These are phyloP conservation scores for Patiria pectinifera DNA, from an alignment of 53 echinoderm and acorn worm species.

Conservation along the genomic window DNA sequence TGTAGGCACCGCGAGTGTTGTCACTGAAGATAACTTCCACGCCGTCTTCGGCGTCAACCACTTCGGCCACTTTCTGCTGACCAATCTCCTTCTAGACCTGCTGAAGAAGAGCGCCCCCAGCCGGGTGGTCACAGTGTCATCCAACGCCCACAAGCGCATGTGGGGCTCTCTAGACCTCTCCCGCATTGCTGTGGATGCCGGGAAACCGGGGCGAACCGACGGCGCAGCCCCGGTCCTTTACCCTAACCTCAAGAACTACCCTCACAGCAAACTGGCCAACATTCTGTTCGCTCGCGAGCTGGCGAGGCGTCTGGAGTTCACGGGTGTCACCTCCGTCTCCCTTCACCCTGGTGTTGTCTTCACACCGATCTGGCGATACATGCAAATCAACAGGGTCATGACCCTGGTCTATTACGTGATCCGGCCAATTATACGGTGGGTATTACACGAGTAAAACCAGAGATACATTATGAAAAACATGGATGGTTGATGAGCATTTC, in stretches of 20 bases:
- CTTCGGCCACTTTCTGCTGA: constrained; percentile 83
- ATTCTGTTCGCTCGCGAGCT: constrained; percentile 78
- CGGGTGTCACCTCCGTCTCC: constrained; percentile 70
- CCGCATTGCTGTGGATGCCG: background rate
- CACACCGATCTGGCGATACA: constrained; percentile 14
- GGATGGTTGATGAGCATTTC: too few relatives aligned
- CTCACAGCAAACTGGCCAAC: constrained; percentile 80
- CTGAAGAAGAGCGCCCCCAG: constrained; percentile 79
- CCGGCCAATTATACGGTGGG: background rate
- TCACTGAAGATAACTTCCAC: constrained; percentile 79
- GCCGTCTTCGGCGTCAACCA: constrained; percentile 81
- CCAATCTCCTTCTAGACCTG: constrained; percentile 73
- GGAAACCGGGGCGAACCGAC: background rate
- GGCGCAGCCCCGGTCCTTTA: constrained; percentile 1
- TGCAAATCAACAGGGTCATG: background rate
- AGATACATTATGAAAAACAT: background rate
- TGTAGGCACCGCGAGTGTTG: constrained; percentile 66
- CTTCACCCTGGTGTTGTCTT: constrained; percentile 75
- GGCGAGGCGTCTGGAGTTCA: constrained; percentile 73
- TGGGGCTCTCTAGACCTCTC: constrained; percentile 34
- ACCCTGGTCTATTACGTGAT: background rate
- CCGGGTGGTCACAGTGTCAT: constrained; percentile 84
- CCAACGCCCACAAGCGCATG: constrained; percentile 42
- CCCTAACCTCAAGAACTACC: constrained; percentile 52
- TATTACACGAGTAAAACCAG: background rate